phyloP scores from a whole-genome alignment of 1,140 invertebrate species.

The Matsumurasca onukii region DNA sequence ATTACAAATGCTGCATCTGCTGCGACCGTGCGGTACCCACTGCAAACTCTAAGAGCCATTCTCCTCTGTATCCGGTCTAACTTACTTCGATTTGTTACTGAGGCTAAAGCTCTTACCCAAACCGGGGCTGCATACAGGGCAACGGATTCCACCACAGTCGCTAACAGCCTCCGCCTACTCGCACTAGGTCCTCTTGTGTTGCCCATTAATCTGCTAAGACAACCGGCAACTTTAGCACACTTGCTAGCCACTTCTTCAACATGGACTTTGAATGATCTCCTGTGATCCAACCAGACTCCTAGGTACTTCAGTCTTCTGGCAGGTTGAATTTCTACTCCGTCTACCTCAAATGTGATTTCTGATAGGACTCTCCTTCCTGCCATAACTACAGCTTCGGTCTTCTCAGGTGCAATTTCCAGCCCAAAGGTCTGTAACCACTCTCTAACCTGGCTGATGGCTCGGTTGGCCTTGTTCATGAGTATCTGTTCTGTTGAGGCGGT shows the following conservation, averaged over 20 bases:
- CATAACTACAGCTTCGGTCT: neutral
- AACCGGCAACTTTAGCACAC: neutral
- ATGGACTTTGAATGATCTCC: neutral
- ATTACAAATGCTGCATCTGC: slow-evolving; percentile 7
- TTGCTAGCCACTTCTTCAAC: neutral
- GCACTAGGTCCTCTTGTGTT: neutral
- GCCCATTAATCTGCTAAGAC: neutral
- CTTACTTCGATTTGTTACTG: neutral
- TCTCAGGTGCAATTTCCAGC: slow-evolving; percentile 1
- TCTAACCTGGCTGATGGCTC: neutral
- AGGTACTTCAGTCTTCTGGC: slow-evolving; percentile 8
- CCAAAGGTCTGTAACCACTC: neutral
- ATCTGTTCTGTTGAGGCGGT: neutral
- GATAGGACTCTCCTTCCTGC: neutral
- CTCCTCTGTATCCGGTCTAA: neutral
- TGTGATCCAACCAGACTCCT: neutral
- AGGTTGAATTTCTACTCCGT: neutral
- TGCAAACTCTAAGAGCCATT: neutral
- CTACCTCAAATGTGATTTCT: neutral
- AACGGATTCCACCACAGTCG: neutral
- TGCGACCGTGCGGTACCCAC: neutral
- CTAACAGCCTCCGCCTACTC: neutral
- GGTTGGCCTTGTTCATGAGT: neutral
- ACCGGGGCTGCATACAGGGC: neutral
- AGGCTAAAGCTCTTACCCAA: neutral